Base-by-base conservation (phyloP, 2,113 vertebrate species). In the Reinhardtius hippoglossoides region DNA sequence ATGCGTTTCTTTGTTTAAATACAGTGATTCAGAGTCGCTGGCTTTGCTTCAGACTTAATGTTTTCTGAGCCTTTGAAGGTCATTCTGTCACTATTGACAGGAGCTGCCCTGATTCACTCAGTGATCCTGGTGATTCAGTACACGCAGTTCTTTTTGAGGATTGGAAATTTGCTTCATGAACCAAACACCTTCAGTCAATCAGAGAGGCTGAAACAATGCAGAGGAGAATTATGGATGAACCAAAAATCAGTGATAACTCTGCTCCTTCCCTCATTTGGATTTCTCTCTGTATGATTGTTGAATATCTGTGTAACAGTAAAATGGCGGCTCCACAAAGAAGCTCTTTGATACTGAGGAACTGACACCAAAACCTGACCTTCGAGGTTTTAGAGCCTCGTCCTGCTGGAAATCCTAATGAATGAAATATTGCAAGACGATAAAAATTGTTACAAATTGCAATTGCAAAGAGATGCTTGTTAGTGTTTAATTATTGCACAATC, bases 301-400 rank as follows among this genome's bases (percentile, higher is more conserved):
- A 40, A 52, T n/a, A n/a, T 64, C 15, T 35, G 35, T 35, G 35
- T 35, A 35, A 35, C 35, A 20, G 9, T 73, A 56, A 76, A 52
- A 72, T 68, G 52, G 63, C 23, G 4, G 24, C 44, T 75, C 52
- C 46, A 4, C 44, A 66, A 31, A 35, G 27, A 54, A 63, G 4
- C 35, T 26, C 42, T 71, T 63, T 44, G 44, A 71, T 46, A 78
- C 21, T 15, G 5, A 40, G 58, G 24, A 67, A 5, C 27, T 59
- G 70, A 71, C 21, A 67, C 1, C 48, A 18, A 35, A 59, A 62
- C 40, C 21, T 21, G 14, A 50, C 0, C 3, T 8, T 35, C 31
- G 26, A 18, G 23, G 64, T 46, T 27, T 65, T 0, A 48, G 13
- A 71, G 73, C 27, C 9, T 8, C 26, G 20, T 58, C 54, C n/a